Conservation (phyloP, 2,113 vertebrate genomes). For the Hippocampus zosterae region DNA sequence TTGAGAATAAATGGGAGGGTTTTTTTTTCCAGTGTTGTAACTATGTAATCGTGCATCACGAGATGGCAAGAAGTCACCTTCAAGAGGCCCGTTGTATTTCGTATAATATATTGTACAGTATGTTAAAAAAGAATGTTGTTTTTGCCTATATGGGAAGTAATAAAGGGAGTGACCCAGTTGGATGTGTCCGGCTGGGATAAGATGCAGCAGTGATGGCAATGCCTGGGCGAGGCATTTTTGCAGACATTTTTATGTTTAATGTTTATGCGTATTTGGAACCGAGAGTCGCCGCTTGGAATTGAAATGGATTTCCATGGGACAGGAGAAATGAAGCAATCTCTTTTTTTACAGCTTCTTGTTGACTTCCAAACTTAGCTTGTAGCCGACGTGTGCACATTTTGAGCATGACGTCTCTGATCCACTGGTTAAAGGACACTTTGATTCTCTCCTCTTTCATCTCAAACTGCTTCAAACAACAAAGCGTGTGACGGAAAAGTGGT, state of each 20-base stretch:
- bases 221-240: conserved; percentile 2
- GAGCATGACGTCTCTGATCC: too few relatives aligned
- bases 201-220: not conserved
- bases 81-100: not conserved
- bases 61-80: conserved; percentile 17
- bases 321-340: too few relatives aligned
- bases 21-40: conserved; percentile 2
- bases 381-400: too few relatives aligned
- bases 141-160: not conserved
- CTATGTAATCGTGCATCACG: conserved; percentile 54
- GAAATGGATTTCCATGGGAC: too few relatives aligned
- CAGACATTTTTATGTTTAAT: not conserved
- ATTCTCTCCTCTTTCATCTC: too few relatives aligned
- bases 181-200: not conserved
- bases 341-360: too few relatives aligned
- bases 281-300: too few relatives aligned
- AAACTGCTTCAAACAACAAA: too few relatives aligned
- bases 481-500: too few relatives aligned
- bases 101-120: not conserved
- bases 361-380: too few relatives aligned
- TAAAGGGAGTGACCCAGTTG: not conserved
- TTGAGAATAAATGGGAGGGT: not conserved
- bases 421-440: too few relatives aligned
- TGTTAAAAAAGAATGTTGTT: not conserved
- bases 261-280: too few relatives aligned